These are phyloP conservation scores for Griposia aprilina DNA, from an alignment of 2,888 invertebrate species.

Conservation along the genomic window DNA sequence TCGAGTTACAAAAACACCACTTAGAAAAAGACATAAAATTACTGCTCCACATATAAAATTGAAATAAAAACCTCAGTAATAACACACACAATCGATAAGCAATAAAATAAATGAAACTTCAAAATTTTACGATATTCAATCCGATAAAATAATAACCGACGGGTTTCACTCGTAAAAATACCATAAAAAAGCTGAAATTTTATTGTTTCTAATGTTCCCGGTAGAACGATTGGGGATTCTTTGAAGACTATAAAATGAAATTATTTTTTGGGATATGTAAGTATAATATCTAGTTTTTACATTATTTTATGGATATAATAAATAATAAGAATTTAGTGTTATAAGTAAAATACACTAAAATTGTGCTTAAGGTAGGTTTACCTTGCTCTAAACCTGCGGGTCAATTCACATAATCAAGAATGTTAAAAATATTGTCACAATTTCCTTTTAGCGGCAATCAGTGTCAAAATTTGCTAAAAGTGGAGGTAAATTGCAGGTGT, in stretches of 20 bases:
- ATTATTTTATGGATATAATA: neutral
- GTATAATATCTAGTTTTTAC: constrained; percentile 5
- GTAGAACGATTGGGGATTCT: constrained; percentile 27
- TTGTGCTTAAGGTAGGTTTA: too few relatives aligned
- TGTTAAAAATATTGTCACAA: neutral
- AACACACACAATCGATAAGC: constrained; percentile 56
- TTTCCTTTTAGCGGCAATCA: neutral
- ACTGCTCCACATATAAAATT: constrained; percentile 54
- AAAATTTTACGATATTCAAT: constrained; percentile 67
- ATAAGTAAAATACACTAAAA: neutral
- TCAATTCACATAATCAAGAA: neutral
- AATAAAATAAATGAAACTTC: constrained; percentile 67
- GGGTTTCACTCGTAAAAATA: constrained; percentile 59
- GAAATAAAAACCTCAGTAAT: constrained; percentile 62
- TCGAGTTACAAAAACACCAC: neutral
- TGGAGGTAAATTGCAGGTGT: neutral
- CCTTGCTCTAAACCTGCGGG: too few relatives aligned
- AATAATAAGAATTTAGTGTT: neutral
- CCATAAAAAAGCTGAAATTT: constrained; percentile 60
- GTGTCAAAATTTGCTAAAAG: neutral
- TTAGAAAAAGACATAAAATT: constrained; percentile 30
- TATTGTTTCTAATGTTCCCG: constrained; percentile 56
- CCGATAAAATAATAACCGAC: constrained; percentile 54
- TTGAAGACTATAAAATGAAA: constrained; percentile 48
- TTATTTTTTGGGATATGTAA: constrained; percentile 49